Evolutionary conservation across 2,888 invertebrate genomes (phyloP).

Genomic region (Halictus quadricinctus): DNA sequence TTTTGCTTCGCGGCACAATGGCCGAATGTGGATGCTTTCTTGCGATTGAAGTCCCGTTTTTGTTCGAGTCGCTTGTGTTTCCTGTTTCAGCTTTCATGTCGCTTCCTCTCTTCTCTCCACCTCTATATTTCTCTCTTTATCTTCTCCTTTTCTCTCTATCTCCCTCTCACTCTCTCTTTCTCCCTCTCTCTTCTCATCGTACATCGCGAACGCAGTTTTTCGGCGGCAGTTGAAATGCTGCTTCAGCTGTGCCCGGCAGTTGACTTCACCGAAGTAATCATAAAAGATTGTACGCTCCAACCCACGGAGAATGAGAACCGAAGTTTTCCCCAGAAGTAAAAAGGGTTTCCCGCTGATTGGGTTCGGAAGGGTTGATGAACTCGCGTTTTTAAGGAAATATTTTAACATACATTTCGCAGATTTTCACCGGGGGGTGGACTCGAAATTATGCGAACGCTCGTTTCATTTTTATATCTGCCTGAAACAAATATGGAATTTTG

Average conservation of each 20-base stretch:
- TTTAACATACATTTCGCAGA: neutral
- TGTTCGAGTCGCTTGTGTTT: slow-evolving; percentile 15
- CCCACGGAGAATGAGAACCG: neutral
- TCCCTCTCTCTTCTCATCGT: neutral
- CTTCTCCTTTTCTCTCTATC: neutral
- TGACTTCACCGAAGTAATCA: neutral
- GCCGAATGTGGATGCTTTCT: slow-evolving; percentile 25
- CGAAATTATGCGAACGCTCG: neutral
- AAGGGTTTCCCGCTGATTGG: slow-evolving; percentile 3
- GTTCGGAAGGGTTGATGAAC: neutral
- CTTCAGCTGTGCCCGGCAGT: neutral
- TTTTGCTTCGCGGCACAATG: slow-evolving; percentile 13
- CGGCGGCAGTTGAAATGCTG: neutral
- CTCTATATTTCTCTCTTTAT: neutral
- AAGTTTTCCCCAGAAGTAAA: neutral
- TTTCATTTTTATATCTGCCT: neutral
- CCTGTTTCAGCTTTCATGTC: slow-evolving; percentile 18
- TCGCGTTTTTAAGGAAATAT: neutral
- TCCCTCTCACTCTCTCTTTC: neutral
- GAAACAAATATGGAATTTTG: neutral
- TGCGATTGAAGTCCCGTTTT: slow-evolving; percentile 40
- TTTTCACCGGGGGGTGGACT: neutral
- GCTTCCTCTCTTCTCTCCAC: neutral
- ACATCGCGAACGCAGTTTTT: neutral
- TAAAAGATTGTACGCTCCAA: slow-evolving; percentile 3